These are phyloP conservation scores for Rhadina sibilatrix DNA, from an alignment of 2,113 vertebrate genomes.

Conservation along the genomic window DNA sequence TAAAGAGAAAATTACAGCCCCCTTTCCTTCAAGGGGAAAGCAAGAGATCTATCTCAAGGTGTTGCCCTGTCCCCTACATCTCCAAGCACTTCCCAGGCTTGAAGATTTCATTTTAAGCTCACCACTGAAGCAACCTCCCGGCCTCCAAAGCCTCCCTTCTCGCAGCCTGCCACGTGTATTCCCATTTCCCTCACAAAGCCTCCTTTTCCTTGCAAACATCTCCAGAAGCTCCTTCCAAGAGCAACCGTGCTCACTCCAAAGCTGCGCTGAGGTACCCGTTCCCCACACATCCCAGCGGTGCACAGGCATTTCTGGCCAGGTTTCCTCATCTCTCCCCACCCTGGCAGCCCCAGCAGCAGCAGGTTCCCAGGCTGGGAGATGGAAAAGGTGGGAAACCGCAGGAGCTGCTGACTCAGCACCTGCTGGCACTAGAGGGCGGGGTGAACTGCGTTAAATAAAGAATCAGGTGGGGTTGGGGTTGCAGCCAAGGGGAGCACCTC, in stretches of 20 bases:
- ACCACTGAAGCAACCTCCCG: neutral
- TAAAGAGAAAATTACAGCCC: neutral
- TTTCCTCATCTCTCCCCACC: neutral
- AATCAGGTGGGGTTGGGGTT: neutral
- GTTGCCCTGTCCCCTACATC: neutral
- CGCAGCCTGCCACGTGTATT: neutral
- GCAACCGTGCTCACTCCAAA: neutral
- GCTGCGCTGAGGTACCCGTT: fast-evolving
- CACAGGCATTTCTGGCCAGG: neutral
- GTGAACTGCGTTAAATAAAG: neutral
- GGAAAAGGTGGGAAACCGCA: neutral
- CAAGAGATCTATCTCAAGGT: neutral
- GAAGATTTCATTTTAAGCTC: neutral
- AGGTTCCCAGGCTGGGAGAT: neutral
- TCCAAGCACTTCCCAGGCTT: neutral
- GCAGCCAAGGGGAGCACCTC: neutral
- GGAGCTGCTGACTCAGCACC: slow-evolving; percentile 23
- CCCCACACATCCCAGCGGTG: fast-evolving
- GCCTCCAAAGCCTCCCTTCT: neutral
- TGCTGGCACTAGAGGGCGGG: slow-evolving; percentile 50
- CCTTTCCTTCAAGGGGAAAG: neutral
- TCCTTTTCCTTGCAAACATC: neutral
- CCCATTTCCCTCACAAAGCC: neutral
- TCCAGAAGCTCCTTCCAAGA: neutral
- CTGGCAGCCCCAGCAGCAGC: neutral